Percentiles rank a stretch among this genome's conserved stretches.
phyloP scores from a whole-genome alignment of 2,113 vertebrate genomes.

The Uropsilus gracilis region DNA sequence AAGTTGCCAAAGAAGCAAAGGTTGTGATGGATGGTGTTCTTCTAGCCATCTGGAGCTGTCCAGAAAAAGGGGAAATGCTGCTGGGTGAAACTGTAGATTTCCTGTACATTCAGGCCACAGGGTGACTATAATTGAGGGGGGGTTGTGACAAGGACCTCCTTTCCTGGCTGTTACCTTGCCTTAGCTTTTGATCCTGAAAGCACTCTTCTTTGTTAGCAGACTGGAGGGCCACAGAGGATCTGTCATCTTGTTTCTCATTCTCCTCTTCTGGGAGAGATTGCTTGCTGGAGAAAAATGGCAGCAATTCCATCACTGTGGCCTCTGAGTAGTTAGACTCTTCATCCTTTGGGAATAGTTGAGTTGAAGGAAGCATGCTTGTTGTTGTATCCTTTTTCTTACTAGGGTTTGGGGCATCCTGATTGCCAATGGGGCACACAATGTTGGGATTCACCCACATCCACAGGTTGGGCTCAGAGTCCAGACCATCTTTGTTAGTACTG shows the following conservation, averaged over 20 bases:
- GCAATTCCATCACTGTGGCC: neutral
- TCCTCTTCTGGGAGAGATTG: slow-evolving; percentile 46
- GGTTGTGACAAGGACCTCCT: slow-evolving; percentile 86
- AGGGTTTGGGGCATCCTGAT: slow-evolving; percentile 17
- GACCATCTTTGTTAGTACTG: slow-evolving; percentile 21
- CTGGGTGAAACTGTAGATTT: slow-evolving; percentile 92
- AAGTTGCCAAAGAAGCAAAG: slow-evolving; percentile 92
- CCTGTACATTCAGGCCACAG: slow-evolving; percentile 89
- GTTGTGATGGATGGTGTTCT: slow-evolving; percentile 91
- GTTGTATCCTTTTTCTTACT: rapidly evolving
- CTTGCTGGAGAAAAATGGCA: neutral
- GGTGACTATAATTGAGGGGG: slow-evolving; percentile 89
- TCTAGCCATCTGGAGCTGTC: slow-evolving; percentile 90
- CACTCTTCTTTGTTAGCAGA: slow-evolving; percentile 48
- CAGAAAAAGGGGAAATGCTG: slow-evolving; percentile 92
- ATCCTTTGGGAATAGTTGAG: neutral
- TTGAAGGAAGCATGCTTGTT: neutral
- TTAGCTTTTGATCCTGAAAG: neutral
- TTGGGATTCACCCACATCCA: slow-evolving; percentile 91
- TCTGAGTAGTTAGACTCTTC: neutral
- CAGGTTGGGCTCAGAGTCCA: slow-evolving; percentile 82
- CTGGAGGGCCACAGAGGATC: neutral
- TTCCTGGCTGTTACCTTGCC: slow-evolving; percentile 58
- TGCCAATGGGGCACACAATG: slow-evolving; percentile 82
- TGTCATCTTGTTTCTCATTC: neutral